Evolutionary conservation across 2,888 invertebrate species (phyloP), one percentile per base, ranked within the genome.

Genomic region (Melitaea athalia): DNA sequence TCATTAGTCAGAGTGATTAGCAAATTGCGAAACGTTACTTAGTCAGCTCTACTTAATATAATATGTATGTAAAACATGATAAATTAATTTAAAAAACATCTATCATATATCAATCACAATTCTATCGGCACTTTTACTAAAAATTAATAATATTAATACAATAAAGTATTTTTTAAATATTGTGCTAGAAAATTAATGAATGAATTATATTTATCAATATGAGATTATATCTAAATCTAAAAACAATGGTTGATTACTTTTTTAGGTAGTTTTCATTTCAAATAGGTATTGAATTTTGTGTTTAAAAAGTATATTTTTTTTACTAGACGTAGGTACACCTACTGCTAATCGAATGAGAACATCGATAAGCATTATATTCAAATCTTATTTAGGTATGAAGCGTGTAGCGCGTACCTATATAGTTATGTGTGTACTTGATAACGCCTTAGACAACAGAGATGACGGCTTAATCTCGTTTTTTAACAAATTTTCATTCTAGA

Each of bases 381-480:
- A 67, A 61, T 43, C 38, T 60, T 64, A 52, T 64, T 55, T 68
- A 63, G 64, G 62, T 64, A 65, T 67, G 52, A 52, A 8, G 42
- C 5, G 24, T 47, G 59, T 63, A 66, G n/a, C 55, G 64, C 50
- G 59, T 47, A 52, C 52, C 45, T 68, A 65, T 68, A 65, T 83
- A 78, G 75, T 74, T 80, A 87, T 83, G 84, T 83, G 84, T 89
- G 86, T 85, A 77, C 78, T 75, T 82, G 89, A 90, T 91, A 91
- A 86, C 81, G 76, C 71, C 76, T 59, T 47, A 86, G 91, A 92
- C 92, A 91, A 89, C 88, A 71, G 76, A 89, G 90, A 91, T 89
- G 91, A 91, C 86, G 91, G 88, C 87, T 89, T 91, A 91, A 92
- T 92, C 91, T 91, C 84, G 73, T 80, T 76, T 89, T 88, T 91